A percentile compares a stretch with the other conserved stretches of the same genome.
These are phyloP conservation scores for Drosophila lutescens DNA, from an alignment of 2,888 invertebrate species.

Conservation along the genomic window DNA sequence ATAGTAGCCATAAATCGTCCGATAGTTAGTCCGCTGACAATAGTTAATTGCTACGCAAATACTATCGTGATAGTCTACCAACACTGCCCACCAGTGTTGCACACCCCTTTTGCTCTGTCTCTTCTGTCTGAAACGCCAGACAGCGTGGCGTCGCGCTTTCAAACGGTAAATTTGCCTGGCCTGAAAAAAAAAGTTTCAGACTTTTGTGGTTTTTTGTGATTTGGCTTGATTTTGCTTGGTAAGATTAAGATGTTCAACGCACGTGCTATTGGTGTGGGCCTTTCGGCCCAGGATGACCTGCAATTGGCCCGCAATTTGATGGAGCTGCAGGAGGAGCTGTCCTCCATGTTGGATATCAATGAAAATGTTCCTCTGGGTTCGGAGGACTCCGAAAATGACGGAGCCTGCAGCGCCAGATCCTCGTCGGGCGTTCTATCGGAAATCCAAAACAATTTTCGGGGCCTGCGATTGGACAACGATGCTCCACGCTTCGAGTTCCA, in stretches of 20 bases:
- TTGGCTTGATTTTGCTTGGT: neutral
- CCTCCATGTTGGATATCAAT: slow-evolving; percentile 46
- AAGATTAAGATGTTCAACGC: slow-evolving; percentile 15
- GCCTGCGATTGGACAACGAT: slow-evolving; percentile 26
- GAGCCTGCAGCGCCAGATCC: neutral
- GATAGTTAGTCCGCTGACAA: too few relatives aligned
- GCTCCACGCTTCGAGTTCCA: slow-evolving; percentile 60
- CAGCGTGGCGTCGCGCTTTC: slow-evolving; percentile 41
- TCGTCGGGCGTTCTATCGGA: slow-evolving; percentile 21
- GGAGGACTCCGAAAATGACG: neutral
- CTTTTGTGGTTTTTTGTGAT: neutral
- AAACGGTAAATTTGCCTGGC: neutral
- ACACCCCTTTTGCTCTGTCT: too few relatives aligned
- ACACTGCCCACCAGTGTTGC: too few relatives aligned
- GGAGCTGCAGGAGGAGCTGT: slow-evolving; percentile 32
- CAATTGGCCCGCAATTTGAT: slow-evolving; percentile 43
- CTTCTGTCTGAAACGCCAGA: slow-evolving; percentile 10
- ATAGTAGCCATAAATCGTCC: too few relatives aligned
- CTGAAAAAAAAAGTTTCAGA: neutral
- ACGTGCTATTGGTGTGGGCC: slow-evolving; percentile 12
- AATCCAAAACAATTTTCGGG: slow-evolving; percentile 28
- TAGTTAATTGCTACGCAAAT: too few relatives aligned
- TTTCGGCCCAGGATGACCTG: slow-evolving; percentile 24
- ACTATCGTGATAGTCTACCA: too few relatives aligned
- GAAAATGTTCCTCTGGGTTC: slow-evolving; percentile 12